phyloP scores from a whole-genome alignment of 2,113 vertebrate species.

The Pseudonaja textilis region DNA sequence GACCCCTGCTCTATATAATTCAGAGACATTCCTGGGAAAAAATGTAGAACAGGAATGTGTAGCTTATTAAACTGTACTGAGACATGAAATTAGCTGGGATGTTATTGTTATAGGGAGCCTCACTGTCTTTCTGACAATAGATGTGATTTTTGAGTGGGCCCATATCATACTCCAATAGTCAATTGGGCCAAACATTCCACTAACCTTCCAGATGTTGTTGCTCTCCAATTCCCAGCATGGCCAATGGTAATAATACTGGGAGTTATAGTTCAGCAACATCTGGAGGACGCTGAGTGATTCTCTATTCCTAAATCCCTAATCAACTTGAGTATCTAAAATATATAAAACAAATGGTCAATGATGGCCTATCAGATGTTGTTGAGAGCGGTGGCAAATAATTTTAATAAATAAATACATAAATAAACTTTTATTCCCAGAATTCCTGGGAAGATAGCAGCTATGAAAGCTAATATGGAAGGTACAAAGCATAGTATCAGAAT shows the following conservation, averaged over 20 bases:
- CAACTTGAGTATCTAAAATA: background rate
- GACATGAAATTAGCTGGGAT: background rate
- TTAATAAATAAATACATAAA: background rate
- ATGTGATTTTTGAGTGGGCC: background rate
- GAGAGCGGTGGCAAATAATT: background rate
- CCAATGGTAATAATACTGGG: background rate
- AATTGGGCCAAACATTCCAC: background rate
- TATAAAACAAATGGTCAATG: background rate
- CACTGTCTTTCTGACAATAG: background rate
- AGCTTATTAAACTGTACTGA: background rate
- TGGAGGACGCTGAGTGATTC: background rate
- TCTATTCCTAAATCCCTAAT: background rate
- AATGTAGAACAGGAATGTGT: background rate
- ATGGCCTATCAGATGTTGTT: background rate
- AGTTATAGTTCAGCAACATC: background rate
- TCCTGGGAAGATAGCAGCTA: background rate
- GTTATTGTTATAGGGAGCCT: background rate
- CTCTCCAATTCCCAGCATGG: background rate
- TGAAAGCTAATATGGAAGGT: too few relatives aligned
- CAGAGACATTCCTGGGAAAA: background rate
- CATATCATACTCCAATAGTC: background rate
- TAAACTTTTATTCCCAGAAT: background rate
- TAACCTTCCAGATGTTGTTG: background rate
- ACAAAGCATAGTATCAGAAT: background rate
- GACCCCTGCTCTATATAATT: background rate